Evolutionary conservation across 2,113 vertebrate species (phyloP).

Genomic region (Tupaia tana): DNA sequence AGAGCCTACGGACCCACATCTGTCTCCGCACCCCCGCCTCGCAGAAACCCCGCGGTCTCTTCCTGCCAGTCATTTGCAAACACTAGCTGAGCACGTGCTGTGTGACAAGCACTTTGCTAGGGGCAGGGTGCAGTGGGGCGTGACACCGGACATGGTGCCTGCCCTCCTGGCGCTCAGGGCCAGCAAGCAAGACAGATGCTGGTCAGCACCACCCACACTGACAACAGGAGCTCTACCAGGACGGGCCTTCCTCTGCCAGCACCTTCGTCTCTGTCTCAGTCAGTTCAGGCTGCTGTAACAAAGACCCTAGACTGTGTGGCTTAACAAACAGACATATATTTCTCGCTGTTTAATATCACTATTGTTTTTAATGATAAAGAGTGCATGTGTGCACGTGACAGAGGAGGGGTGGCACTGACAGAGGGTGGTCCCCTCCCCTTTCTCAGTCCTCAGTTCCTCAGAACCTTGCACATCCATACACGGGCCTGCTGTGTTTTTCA

Average conservation of each 20-base stretch:
- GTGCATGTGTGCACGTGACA: too few relatives aligned
- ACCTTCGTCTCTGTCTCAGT: not conserved
- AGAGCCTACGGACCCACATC: not conserved
- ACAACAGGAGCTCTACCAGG: too few relatives aligned
- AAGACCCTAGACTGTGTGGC: not conserved
- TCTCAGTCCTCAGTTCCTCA: too few relatives aligned
- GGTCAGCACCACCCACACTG: accelerated
- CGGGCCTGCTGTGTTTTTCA: too few relatives aligned
- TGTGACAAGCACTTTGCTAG: not conserved
- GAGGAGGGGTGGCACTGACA: too few relatives aligned
- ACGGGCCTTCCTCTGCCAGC: too few relatives aligned
- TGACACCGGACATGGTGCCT: not conserved
- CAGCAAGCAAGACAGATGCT: not conserved
- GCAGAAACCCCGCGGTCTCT: not conserved
- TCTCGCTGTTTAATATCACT: not conserved
- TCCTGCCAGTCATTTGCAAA: not conserved
- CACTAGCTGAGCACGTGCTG: not conserved
- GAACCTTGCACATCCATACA: too few relatives aligned
- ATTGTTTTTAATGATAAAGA: too few relatives aligned
- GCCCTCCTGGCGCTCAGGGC: not conserved
- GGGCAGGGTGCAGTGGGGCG: not conserved
- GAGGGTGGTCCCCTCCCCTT: too few relatives aligned
- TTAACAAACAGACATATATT: not conserved
- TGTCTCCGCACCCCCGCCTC: not conserved
- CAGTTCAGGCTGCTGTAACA: not conserved